Evolutionary conservation across 2,797 vertebrate genomes (phyloP).

Genomic region (Pygocentrus nattereri): DNA sequence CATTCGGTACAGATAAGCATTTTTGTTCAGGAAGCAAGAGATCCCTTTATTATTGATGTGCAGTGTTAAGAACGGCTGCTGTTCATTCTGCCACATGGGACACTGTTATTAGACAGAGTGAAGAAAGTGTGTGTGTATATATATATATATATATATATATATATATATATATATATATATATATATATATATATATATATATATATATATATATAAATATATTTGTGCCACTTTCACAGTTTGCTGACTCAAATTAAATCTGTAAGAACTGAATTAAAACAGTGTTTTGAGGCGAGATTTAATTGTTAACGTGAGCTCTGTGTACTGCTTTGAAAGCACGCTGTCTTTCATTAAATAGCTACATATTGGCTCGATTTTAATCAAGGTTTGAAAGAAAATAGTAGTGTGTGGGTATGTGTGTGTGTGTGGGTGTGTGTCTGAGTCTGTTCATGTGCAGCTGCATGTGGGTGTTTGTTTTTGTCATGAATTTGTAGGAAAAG

Average conservation of each 20-base stretch:
- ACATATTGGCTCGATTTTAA: neutral
- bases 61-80: neutral
- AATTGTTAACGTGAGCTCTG: neutral
- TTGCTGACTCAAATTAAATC: slow-evolving; percentile 39
- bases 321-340: neutral
- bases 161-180: no score
- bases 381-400: neutral
- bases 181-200: no score
- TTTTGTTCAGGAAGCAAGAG: neutral
- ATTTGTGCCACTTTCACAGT: slow-evolving; percentile 18
- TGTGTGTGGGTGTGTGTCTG: no score
- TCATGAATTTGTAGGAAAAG: no score
- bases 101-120: neutral
- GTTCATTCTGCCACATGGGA: neutral
- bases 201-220: no score
- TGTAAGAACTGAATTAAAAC: slow-evolving; percentile 29
- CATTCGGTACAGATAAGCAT: neutral
- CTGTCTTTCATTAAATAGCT: neutral
- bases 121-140: no score
- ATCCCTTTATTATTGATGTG: neutral
- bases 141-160: no score
- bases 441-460: no score
- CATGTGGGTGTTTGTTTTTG: no score
- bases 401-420: neutral
- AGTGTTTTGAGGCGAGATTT: slow-evolving; percentile 2